These are phyloP conservation scores for Caenorhabditis becei DNA, from an alignment of 2,888 invertebrate species.

Conservation along the genomic window DNA sequence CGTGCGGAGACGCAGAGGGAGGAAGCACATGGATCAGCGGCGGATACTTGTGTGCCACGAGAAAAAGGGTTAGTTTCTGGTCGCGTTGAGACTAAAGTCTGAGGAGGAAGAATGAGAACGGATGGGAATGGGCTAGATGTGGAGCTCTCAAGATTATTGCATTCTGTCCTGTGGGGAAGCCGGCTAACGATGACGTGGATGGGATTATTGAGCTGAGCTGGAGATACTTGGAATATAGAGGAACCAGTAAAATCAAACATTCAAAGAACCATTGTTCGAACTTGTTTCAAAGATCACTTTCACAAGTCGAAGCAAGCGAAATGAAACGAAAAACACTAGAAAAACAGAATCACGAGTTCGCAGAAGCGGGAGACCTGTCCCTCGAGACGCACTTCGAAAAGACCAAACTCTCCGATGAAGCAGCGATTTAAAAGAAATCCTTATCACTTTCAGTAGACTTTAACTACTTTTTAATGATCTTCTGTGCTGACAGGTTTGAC, in stretches of 20 bases:
- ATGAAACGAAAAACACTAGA: neutral
- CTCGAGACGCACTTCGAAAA: conserved; percentile 5
- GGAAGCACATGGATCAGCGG: conserved; percentile 34
- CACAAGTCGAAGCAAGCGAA: neutral
- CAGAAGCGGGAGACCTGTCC: neutral
- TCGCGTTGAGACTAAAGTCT: conserved; percentile 4
- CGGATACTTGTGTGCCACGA: conserved; percentile 34
- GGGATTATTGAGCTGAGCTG: too few species aligned
- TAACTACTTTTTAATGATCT: conserved; percentile 22
- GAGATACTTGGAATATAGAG: too few species aligned
- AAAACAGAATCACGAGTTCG: neutral
- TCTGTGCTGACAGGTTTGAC: conserved; percentile 18
- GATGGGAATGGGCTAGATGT: neutral
- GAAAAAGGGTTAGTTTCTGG: conserved; percentile 22
- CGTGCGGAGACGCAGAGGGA: conserved; percentile 12
- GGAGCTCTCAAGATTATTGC: conserved; percentile 1
- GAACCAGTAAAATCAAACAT: neutral
- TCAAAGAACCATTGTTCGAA: neutral
- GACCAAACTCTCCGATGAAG: conserved; percentile 11
- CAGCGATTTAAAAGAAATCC: conserved; percentile 21
- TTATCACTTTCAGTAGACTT: conserved; percentile 26
- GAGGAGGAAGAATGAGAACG: conserved; percentile 16
- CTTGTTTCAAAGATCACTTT: neutral
- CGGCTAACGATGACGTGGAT: neutral
- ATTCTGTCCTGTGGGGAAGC: neutral